Base-by-base conservation (phyloP, 1,140 invertebrate genomes). In the Nymphalis io region DNA sequence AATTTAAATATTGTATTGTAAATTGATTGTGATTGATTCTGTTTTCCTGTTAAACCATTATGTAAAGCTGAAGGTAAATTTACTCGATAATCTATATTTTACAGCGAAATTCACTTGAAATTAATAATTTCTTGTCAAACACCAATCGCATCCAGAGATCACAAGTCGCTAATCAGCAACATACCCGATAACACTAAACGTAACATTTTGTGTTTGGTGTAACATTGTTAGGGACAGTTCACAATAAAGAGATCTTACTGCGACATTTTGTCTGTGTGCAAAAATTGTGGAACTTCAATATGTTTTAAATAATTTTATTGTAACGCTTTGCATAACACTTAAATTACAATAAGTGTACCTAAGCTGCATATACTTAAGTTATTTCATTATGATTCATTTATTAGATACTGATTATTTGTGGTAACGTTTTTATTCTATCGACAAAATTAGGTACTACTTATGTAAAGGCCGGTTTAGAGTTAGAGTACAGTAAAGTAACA, bases 131-230 rank as follows among this genome's bases (percentile, higher is more conserved):
- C 46, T 11, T 21, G 51, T 55, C 51, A 63, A 39, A 53, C 60
- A 53, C 8, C 16, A 53, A 20, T 13, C 15, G 44, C 48, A 23
- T 62, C 23, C 27, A 62, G 40, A 61, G 23, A 39, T 63, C 23
- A 27, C 60, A 53, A 51, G 10, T 27, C 46, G 46, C 60, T 63
- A 63, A 39, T 53, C 38, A 53, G 46, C 23, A 13, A 55, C 42
- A 62, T 51, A 12, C 33, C 60, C 27, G 13, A 63, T 51, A 63
- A 53, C 44, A 51, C 12, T 60, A 20, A 63, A 6, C 60, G 38
- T 51, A 20, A 63, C 60, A 53, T 46, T 61, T 61, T 46, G 13
- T 46, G 40, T 46, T 27, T 6, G 39, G 39, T 20, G 2, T 39
- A 63, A 46, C 46, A 38, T 38, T 63, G 27, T 51, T 39, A 63